These are phyloP conservation scores for Cheilosia vulpina DNA, from an alignment of 2,888 invertebrate genomes.

Conservation along the genomic window DNA sequence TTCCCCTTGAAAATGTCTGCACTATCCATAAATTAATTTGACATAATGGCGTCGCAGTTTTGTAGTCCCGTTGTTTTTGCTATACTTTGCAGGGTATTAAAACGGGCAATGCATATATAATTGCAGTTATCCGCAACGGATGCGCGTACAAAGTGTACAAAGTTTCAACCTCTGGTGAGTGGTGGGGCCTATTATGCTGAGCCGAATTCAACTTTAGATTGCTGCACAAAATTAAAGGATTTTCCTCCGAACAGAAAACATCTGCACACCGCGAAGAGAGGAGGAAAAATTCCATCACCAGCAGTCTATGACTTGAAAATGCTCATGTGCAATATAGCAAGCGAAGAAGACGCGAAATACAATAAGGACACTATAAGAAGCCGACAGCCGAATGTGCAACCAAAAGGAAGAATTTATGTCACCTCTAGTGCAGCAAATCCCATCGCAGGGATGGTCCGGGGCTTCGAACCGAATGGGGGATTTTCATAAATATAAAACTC, in stretches of 20 bases:
- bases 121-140: constrained; percentile 41
- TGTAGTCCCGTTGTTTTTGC: constrained; percentile 22
- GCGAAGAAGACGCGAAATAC: constrained; percentile 1
- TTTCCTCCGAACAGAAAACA: background rate
- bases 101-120: constrained; percentile 46
- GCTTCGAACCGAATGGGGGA: constrained; percentile 4
- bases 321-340: constrained; percentile 51
- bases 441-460: background rate
- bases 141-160: background rate
- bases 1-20: constrained; percentile 46
- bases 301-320: constrained; percentile 52
- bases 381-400: constrained; percentile 25
- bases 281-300: constrained; percentile 54
- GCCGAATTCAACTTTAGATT: background rate
- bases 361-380: background rate
- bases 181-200: background rate
- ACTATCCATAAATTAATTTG: constrained; percentile 68
- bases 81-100: constrained; percentile 35
- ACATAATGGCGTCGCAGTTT: constrained; percentile 48
- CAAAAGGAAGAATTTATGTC: constrained; percentile 54
- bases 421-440: constrained; percentile 17
- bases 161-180: too few relatives aligned
- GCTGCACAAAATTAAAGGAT: background rate
- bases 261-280: too few relatives aligned
- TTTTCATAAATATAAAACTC: constrained; percentile 56